Evolutionary conservation across 2,113 vertebrate genomes (phyloP), one percentile per base, ranked within the genome.

Genomic region (Hippocampus comes): DNA sequence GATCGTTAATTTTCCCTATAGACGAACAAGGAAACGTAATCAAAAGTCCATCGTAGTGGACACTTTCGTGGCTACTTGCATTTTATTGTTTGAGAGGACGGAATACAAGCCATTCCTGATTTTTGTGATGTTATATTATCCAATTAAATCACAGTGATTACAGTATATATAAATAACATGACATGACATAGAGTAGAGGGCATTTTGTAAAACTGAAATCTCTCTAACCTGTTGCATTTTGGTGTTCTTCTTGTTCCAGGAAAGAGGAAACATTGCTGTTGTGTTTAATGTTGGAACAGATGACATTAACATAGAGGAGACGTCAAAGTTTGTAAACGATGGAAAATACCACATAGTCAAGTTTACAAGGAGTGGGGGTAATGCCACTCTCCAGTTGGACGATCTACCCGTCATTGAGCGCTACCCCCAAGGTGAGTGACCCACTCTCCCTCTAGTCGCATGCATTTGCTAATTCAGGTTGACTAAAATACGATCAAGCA

Each of bases 301-400:
- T 77, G 97, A 99, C 94, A 99, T 99, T 88, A 94, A 96, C 82
- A 98, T 99, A 34, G 96, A 98, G 88, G 97, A 99, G 90, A 95
- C 95, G 70, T 93, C 95, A 88, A 96, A 97, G 89, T 97, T 98
- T 93, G 96, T 99, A 91, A 99, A 99, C 78, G 97, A 99, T 78
- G 97, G 97, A 77, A 98, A 97, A 89, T 99, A 99, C 93, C 97
- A 99, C 74, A 94, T 98, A 93, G 96, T 99, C 82, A 96, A 96
- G 91, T 99, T 99, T 92, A 99, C 97, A 1, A 91, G 97, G 90
- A 99, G 97, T 84, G 97, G 97, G 61, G 97, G 97, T 91, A 99
- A 99, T 87, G 97, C 97, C 94, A 99, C 97, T 2, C 94, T 99
- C 76, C 97, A 99, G 93, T 95, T 98, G 94, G 97, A 99, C 94